These are phyloP conservation scores for Diloba caeruleocephala DNA, from an alignment of 2,888 invertebrate species.

Conservation along the genomic window DNA sequence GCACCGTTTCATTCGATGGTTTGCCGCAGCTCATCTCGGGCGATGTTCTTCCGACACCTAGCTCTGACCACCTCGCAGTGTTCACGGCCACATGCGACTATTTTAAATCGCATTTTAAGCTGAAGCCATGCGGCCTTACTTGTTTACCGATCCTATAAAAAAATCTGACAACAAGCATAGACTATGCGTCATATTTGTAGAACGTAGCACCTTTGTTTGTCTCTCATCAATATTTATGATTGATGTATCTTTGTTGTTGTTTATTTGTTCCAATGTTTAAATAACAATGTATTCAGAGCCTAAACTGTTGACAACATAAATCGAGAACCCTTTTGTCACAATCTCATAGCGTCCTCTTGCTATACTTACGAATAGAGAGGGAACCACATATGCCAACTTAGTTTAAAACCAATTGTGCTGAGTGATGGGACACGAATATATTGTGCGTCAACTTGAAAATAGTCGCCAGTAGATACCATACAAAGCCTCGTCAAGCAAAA, in stretches of 20 bases:
- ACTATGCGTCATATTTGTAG: slow-evolving; percentile 21
- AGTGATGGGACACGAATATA: background rate
- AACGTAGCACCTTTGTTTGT: slow-evolving; percentile 5
- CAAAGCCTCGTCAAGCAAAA: slow-evolving; percentile 32
- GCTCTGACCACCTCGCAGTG: no score
- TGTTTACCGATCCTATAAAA: background rate
- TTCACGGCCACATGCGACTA: no score
- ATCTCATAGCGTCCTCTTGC: no score
- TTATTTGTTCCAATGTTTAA: slow-evolving; percentile 6
- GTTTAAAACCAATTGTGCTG: background rate
- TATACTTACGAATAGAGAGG: no score
- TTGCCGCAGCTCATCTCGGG: no score
- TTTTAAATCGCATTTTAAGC: no score
- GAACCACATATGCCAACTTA: no score
- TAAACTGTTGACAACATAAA: no score
- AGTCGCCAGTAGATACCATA: slow-evolving; percentile 6
- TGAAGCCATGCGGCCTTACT: background rate
- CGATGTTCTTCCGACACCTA: no score
- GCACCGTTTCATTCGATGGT: no score
- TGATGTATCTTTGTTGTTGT: background rate
- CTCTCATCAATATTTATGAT: slow-evolving; percentile 23
- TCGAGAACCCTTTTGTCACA: no score
- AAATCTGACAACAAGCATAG: slow-evolving; percentile 2
- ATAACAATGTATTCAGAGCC: no score
- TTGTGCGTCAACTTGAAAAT: slow-evolving; percentile 1